Base-by-base conservation (phyloP, 2,113 vertebrate species). In the Pimephales promelas region DNA sequence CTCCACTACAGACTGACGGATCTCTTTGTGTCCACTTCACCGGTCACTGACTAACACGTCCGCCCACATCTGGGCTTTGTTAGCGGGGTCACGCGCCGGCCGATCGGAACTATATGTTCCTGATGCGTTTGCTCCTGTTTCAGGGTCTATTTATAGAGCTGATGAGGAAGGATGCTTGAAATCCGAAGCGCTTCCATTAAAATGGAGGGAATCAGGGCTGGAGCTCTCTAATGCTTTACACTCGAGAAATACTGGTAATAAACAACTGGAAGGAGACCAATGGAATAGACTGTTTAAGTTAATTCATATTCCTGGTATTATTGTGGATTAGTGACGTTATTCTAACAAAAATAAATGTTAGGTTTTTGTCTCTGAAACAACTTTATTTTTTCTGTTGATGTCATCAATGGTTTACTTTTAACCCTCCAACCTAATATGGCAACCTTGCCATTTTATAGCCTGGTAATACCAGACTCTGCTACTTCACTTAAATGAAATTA, bases 71-170 rank as follows among this genome's bases (percentile, higher is more conserved):
- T 70, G 75, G 74, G 43, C 79, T 78, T 54, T 56, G 59, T 56
- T 20, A 79, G 31, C 24, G 74, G n/a, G 82, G 73, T 77, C 43
- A 83, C 3, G 49, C 11, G 66, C 52, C 52, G 4, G 28, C 70
- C 47, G 26, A 47, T 84, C 52, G 36, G 77, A 86, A 56, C 57
- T 68, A 36, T 84, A 57, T 86, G 82, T 81, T 74, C 82, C 82
- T 56, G 57, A 57, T 36, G 52, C 78, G 45, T n/a, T 71, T 24
- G 68, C 76, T 79, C 77, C 56, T 68, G 87, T 86, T 82, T 66
- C 87, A 82, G 62, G 40, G 34, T 68, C 84, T 86, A 86, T 88
- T 88, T 88, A 88, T 84, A 86, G 87, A 45, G 36, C 20, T 64
- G 73, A 74, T 34, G 36, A 77, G 49, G 59, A 84, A 83, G 43